Evolutionary conservation across 2,113 vertebrate genomes (phyloP).

Genomic region (Puffinus mauretanicus): DNA sequence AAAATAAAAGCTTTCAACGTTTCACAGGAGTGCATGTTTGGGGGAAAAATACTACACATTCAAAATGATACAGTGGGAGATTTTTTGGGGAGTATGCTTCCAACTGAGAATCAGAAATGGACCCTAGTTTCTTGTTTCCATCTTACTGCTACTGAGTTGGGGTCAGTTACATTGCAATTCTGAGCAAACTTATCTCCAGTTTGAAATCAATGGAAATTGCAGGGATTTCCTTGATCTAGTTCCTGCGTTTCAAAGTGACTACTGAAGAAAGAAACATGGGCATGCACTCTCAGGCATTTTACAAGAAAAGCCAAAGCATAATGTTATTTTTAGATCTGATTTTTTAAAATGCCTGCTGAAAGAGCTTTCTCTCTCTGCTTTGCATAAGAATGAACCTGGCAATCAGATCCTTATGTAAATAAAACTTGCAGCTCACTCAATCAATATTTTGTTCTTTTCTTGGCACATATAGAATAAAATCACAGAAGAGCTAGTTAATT

Average conservation of each 20-base stretch:
- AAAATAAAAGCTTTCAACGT: background rate
- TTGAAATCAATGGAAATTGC: background rate
- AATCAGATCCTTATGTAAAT: conserved; percentile 57
- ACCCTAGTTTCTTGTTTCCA: background rate
- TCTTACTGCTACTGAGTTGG: background rate
- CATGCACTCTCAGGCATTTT: background rate
- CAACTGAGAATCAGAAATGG: background rate
- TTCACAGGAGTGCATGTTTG: background rate
- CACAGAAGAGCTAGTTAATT: background rate
- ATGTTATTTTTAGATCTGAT: conserved; percentile 6
- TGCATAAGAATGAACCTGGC: conserved; percentile 47
- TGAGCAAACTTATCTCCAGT: background rate
- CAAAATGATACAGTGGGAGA: background rate
- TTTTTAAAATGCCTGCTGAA: conserved; percentile 13
- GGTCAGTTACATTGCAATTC: background rate
- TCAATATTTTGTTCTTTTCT: conserved; percentile 39
- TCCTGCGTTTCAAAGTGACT: background rate
- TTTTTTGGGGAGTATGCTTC: background rate
- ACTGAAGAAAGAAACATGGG: background rate
- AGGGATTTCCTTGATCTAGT: background rate
- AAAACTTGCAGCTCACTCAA: conserved; percentile 4
- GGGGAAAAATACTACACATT: background rate
- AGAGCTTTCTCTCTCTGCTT: conserved; percentile 15
- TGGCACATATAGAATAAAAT: background rate
- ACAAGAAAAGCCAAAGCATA: background rate